phyloP scores from a whole-genome alignment of 2,888 invertebrate species.

The Acanthoscelides obtectus region DNA sequence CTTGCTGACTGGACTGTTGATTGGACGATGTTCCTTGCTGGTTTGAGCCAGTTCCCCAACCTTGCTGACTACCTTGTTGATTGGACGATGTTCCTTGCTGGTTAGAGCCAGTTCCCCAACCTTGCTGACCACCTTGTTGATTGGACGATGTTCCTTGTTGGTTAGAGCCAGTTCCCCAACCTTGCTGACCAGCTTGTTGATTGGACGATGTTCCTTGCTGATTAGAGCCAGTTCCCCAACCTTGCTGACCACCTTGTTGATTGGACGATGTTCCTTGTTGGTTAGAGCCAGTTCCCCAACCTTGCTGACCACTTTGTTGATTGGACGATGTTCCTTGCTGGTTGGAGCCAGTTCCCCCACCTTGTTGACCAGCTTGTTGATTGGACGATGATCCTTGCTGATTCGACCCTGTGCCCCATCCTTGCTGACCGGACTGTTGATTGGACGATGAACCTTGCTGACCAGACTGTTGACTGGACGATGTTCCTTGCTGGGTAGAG shows the following conservation, averaged over 20 bases:
- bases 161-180: slow-evolving; percentile 6
- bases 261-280: slow-evolving; percentile 2
- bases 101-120: not conserved
- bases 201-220: slow-evolving; percentile 4
- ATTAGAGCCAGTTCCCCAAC: slow-evolving; percentile 1
- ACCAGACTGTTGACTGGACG: not conserved
- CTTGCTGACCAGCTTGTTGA: slow-evolving; percentile 12
- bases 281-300: slow-evolving; percentile 1
- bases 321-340: not conserved
- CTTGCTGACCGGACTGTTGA: not conserved
- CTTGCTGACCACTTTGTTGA: not conserved
- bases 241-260: not conserved
- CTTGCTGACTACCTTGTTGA: not conserved
- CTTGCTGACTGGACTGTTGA: slow-evolving; percentile 6
- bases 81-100: slow-evolving; percentile 2
- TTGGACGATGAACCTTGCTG: not conserved
- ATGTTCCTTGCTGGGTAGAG: slow-evolving; percentile 16
- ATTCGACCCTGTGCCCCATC: not conserved
- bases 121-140: slow-evolving; percentile 6
- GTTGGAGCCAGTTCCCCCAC: not conserved
- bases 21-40: slow-evolving; percentile 3
- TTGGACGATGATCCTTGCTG: not conserved
- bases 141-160: slow-evolving; percentile 12
- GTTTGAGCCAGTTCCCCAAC: not conserved
- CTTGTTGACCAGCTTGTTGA: not conserved